phyloP scores from a whole-genome alignment of 2,797 vertebrate genomes.

The Pangasius mekongensis region DNA sequence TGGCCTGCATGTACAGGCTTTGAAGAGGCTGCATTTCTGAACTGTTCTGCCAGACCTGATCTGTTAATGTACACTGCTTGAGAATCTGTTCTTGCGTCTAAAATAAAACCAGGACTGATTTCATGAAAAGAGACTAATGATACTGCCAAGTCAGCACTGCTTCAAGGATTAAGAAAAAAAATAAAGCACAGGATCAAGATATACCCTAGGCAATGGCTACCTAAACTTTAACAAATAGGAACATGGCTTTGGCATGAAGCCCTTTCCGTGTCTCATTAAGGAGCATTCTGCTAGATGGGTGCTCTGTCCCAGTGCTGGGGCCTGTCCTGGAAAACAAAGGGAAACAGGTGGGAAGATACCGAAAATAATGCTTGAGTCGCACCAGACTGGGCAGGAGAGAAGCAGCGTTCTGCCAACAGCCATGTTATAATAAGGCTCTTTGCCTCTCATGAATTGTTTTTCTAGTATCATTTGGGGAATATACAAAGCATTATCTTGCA shows the following conservation, averaged over 20 bases:
- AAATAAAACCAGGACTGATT: slow-evolving; percentile 7
- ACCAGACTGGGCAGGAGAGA: slow-evolving; percentile 29
- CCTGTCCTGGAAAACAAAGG: slow-evolving; percentile 19
- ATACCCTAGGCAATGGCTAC: neutral
- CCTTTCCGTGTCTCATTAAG: slow-evolving; percentile 42
- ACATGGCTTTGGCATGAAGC: slow-evolving; percentile 18
- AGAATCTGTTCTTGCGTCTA: neutral
- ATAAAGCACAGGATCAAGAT: slow-evolving; percentile 3
- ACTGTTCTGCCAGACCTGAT: slow-evolving; percentile 2
- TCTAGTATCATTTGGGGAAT: slow-evolving; percentile 28
- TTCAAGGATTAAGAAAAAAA: slow-evolving; percentile 16
- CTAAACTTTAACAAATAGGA: slow-evolving; percentile 18
- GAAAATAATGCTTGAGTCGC: neutral
- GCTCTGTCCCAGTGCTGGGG: neutral
- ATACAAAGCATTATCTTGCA: slow-evolving; percentile 14
- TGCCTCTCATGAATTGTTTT: slow-evolving; percentile 35
- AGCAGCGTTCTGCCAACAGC: slow-evolving; percentile 38
- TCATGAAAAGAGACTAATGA: slow-evolving; percentile 35
- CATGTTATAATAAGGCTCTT: slow-evolving; percentile 54
- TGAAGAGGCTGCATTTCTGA: slow-evolving; percentile 25
- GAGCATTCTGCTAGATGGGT: neutral
- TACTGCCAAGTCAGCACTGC: slow-evolving; percentile 11
- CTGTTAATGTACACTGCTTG: neutral
- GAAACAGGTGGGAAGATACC: slow-evolving; percentile 29
- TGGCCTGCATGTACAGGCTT: slow-evolving; percentile 31